Percentiles rank a stretch among this genome's conserved stretches.
These are phyloP conservation scores for Crossocerus cetratus DNA, from an alignment of 2,888 invertebrate genomes.

Conservation along the genomic window DNA sequence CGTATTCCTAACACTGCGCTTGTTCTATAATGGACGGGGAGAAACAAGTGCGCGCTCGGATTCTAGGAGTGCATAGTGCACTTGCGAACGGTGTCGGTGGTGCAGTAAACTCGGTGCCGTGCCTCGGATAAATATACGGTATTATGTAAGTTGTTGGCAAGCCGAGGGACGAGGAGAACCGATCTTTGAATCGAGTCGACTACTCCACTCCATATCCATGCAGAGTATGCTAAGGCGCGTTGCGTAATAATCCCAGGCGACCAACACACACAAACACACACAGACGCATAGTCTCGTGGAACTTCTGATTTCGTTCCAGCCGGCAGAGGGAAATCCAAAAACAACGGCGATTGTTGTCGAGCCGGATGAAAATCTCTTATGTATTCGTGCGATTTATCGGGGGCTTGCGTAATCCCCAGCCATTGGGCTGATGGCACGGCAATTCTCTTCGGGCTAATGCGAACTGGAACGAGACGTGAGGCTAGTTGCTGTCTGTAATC, in stretches of 20 bases:
- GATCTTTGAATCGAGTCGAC: constrained; percentile 35
- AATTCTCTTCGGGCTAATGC: no score
- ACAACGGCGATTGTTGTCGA: not conserved
- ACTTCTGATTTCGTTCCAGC: constrained; percentile 9
- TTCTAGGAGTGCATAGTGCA: constrained; percentile 2
- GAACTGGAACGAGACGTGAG: no score
- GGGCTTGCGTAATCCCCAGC: not conserved
- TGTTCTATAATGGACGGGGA: not conserved
- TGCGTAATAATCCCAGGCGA: constrained; percentile 38
- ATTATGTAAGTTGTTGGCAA: constrained; percentile 69
- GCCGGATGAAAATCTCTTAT: not conserved
- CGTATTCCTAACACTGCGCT: no score
- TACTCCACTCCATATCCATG: not conserved
- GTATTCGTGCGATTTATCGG: not conserved
- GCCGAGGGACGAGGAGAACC: constrained; percentile 41
- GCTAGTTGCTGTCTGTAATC: no score
- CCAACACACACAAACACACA: constrained; percentile 2
- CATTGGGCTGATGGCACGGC: no score
- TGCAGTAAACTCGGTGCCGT: constrained; percentile 52
- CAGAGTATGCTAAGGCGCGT: not conserved
- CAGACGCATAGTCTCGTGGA: not conserved
- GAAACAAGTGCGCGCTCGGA: constrained; percentile 17
- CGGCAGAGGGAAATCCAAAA: constrained; percentile 5
- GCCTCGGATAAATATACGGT: constrained; percentile 62
- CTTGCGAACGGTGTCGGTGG: constrained; percentile 44